Base-by-base conservation (phyloP, 2,797 vertebrate genomes). In the Chelon labrosus region DNA sequence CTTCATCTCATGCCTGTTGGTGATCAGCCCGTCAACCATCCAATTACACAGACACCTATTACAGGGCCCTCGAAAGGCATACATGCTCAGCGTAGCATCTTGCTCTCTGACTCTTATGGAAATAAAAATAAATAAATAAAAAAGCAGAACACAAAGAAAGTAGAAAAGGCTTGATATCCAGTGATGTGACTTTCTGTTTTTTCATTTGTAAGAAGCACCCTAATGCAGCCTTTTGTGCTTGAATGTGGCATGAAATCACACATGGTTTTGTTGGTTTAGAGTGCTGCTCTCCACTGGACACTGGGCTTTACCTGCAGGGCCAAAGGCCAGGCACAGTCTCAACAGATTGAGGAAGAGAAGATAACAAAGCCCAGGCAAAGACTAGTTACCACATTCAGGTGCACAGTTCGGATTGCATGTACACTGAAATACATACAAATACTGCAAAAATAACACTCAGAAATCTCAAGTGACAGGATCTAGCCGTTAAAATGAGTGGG, bases 1-100 rank as follows among this genome's bases (percentile, higher is more conserved):
- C 70, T 65, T 80, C 44, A 70, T 88, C 70, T 80, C 69, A 74
- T 31, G 69, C 70, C 63, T 85, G 68, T 84, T 74, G 65, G 65
- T 49, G 55, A 73, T 85, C 56, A 50, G 79, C 44, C 65, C 51
- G 62, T 81, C 82, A 75, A 63, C 25, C 79, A 87, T 56, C 79
- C 80, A 88, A 75, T 80, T 82, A 82, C 37, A 80, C 63, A 70
- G 65, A 38, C 75, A 58, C 73, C 76, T 64, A 76, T 77, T 76
- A 75, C 49, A 63, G 52, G 5, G 25, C 70, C 76, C 61, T 60
- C 79, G 82, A 27, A 35, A 65, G 16, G 35, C 13, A 3, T 65
- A 47, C 58, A 62, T 19, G 57, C 56, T 75, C 17, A 38, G 27
- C 62, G 62, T 14, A 50, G 54, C 68, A 63, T 83, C 70, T 65